Percentiles rank a stretch among this genome's conserved stretches.
Conservation (phyloP, 2,797 vertebrate genomes). For the Smutsia gigantea region DNA sequence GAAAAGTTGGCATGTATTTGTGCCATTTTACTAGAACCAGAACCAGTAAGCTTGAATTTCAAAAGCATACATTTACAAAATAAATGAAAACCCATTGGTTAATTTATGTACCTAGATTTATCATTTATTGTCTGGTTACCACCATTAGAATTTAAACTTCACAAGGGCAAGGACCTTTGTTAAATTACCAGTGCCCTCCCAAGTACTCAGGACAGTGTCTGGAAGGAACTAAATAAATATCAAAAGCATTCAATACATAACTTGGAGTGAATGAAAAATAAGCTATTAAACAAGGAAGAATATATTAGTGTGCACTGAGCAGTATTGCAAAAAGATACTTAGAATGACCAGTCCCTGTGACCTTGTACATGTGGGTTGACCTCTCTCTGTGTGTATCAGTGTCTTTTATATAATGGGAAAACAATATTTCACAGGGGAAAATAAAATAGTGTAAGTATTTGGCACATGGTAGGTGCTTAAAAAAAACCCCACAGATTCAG, state of each 20-base stretch:
- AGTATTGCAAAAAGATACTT: neutral
- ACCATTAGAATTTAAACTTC: constrained; percentile 12
- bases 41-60: constrained; percentile 22
- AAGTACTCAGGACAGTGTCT: neutral
- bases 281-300: neutral
- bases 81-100: constrained; percentile 24
- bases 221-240: neutral
- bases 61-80: neutral
- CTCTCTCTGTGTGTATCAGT: neutral
- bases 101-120: neutral
- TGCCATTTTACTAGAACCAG: neutral
- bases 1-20: neutral
- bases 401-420: constrained; percentile 26
- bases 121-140: neutral
- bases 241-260: neutral
- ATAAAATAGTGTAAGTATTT: constrained; percentile 46
- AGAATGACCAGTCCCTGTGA: neutral
- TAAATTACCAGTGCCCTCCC: neutral
- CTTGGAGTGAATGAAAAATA: constrained; percentile 29
- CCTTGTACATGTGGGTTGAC: neutral
- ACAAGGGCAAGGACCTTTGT: neutral
- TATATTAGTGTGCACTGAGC: neutral
- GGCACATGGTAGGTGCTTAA: neutral
- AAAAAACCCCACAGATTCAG: neutral
- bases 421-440: constrained; percentile 5